Base-by-base conservation (phyloP, 2,888 invertebrate species). In the Drosophila silvestris region DNA sequence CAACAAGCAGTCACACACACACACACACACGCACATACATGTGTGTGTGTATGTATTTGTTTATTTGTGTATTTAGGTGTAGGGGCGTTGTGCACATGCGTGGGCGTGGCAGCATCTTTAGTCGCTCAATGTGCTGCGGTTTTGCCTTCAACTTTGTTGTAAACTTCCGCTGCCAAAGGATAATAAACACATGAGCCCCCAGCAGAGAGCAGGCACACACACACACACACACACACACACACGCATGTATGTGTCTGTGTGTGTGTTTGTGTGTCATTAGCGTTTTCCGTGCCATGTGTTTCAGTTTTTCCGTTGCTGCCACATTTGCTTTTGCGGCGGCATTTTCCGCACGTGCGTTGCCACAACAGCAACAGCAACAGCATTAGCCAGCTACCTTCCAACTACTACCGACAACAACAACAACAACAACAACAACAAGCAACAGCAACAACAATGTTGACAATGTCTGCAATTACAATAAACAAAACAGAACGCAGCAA, bases 141-240 rank as follows among this genome's bases (percentile, higher is more conserved):
- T 77, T 53, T 47, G 71, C 69, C 71, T 72, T 81, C 68, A 71
- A 77, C 66, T 77, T 67, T 77, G 81, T 70, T 79, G 87, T 79
- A 89, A 87, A 87, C 85, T 89, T 89, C 76, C 85, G 81, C 81
- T 74, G 66, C 66, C 65, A 86, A 87, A 81, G 85, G 85, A 89
- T 87, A 89, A 89, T 85, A 82, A 85, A 85, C 90, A 88, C 89
- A 86, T 85, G 89, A 81, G 70, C 79, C 79, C 76, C 79, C 79
- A 77, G 81, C 79, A 79, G 69, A 74, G 76, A 69, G 58, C 59
- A 39, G n/a, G 22, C n/a, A 39, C 12, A 51, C 59, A 37, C 26
- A 35, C n/a, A 47, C 51, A 22, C 41, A n/a, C 26, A 28, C 7
- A 5, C 22, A 22, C 33, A 54, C 6, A 16, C 41, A 26, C 26